These are phyloP conservation scores for Drosophila azteca DNA, from an alignment of 1,140 invertebrate genomes.

Conservation along the genomic window DNA sequence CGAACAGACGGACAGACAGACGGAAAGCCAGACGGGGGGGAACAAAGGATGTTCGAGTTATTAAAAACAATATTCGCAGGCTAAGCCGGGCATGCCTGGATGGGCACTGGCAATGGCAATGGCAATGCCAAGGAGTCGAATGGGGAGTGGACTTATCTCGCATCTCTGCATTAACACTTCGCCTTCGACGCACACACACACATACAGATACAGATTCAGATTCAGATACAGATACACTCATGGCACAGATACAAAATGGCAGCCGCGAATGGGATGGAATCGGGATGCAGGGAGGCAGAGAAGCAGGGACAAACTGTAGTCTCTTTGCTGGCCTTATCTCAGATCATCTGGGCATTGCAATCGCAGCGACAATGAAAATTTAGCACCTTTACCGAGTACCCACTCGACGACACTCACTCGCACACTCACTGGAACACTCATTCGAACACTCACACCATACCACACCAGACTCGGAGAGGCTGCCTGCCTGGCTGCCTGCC, in stretches of 20 bases:
- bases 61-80: slow-evolving; percentile 80
- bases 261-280: slow-evolving; percentile 25
- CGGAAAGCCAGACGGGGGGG: slow-evolving; percentile 1
- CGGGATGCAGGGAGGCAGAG: slow-evolving; percentile 26
- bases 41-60: slow-evolving; percentile 61
- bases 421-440: background rate
- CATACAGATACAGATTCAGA: slow-evolving; percentile 5
- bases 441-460: background rate
- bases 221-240: slow-evolving; percentile 2
- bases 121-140: slow-evolving; percentile 38
- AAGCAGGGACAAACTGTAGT: background rate
- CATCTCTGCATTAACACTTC: slow-evolving; percentile 79
- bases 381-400: slow-evolving; percentile 49
- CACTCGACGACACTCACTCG: slow-evolving; percentile 2
- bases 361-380: slow-evolving; percentile 59
- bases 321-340: slow-evolving; percentile 27
- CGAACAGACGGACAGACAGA: slow-evolving; percentile 7
- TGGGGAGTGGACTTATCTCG: slow-evolving; percentile 72
- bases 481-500: no score
- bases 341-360: slow-evolving; percentile 26
- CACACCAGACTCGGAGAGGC: no score
- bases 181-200: slow-evolving; percentile 37
- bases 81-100: slow-evolving; percentile 53
- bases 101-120: slow-evolving; percentile 28
- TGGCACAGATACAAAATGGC: slow-evolving; percentile 52